These are phyloP conservation scores for Etheostoma nigrum DNA, from an alignment of 2,797 vertebrate species.

Conservation along the genomic window DNA sequence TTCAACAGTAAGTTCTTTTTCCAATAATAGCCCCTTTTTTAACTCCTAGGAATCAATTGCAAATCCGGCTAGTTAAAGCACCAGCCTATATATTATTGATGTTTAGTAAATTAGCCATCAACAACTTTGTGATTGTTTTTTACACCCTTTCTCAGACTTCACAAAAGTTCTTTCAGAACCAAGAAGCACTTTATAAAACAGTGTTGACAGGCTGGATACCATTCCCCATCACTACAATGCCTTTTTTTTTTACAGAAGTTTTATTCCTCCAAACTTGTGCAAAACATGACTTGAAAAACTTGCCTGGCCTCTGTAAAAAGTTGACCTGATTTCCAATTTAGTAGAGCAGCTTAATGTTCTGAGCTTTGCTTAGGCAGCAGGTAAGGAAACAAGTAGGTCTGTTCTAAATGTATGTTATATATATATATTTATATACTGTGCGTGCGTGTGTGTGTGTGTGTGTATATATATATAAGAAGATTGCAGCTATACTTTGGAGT, in stretches of 20 bases:
- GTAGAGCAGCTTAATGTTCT: constrained; percentile 10
- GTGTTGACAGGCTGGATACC: not conserved
- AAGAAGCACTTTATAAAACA: not conserved
- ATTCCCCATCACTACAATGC: not conserved
- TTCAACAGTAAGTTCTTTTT: not conserved
- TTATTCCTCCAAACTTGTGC: not conserved
- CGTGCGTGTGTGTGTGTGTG: no score
- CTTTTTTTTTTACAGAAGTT: not conserved
- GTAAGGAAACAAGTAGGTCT: constrained; percentile 11
- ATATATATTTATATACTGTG: not conserved
- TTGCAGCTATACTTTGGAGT: no score
- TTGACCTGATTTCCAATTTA: constrained; percentile 43
- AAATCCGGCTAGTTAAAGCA: no score
- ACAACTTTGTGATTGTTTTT: not conserved
- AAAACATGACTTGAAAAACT: no score
- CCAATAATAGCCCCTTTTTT: no score
- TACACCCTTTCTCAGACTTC: not conserved
- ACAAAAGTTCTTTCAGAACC: not conserved
- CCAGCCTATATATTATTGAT: no score
- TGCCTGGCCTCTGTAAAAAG: not conserved
- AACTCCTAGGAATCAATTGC: no score
- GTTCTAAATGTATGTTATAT: not conserved
- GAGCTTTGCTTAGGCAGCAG: constrained; percentile 23
- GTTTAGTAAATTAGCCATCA: no score
- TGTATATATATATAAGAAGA: no score